These are phyloP conservation scores for Aspiorhynchus laticeps DNA, from an alignment of 2,113 vertebrate species.

Conservation along the genomic window DNA sequence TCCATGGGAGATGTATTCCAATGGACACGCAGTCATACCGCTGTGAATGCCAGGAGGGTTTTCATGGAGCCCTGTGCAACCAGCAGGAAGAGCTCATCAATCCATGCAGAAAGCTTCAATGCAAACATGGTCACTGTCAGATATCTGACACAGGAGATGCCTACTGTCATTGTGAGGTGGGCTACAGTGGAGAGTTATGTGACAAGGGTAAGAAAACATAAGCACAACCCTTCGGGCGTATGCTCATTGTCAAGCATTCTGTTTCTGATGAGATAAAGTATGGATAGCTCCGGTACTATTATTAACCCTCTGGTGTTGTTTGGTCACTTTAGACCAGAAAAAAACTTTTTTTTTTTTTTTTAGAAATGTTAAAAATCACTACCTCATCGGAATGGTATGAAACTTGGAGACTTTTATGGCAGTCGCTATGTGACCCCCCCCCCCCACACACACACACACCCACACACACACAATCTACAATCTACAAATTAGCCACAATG, in stretches of 20 bases:
- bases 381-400: too few species aligned
- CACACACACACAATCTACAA: too few species aligned
- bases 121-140: slow-evolving; percentile 90
- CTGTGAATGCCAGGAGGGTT: slow-evolving; percentile 92
- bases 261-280: not conserved
- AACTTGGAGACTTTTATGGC: too few species aligned
- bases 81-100: slow-evolving; percentile 86
- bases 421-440: too few species aligned
- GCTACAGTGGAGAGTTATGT: slow-evolving; percentile 87
- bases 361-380: too few species aligned
- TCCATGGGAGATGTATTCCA: slow-evolving; percentile 89
- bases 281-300: not conserved
- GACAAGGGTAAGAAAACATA: slow-evolving; percentile 81
- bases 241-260: not conserved
- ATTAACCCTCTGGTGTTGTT: too few species aligned
- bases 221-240: not conserved
- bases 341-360: too few species aligned
- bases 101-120: slow-evolving; percentile 82
- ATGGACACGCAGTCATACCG: slow-evolving; percentile 92
- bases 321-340: too few species aligned
- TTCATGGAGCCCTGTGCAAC: slow-evolving; percentile 92
- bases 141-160: slow-evolving; percentile 82
- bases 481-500: too few species aligned
- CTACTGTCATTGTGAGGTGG: slow-evolving; percentile 87
- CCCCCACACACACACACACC: too few species aligned